These are phyloP conservation scores for Acipenser ruthenus DNA, from an alignment of 2,797 vertebrate species.

Conservation along the genomic window DNA sequence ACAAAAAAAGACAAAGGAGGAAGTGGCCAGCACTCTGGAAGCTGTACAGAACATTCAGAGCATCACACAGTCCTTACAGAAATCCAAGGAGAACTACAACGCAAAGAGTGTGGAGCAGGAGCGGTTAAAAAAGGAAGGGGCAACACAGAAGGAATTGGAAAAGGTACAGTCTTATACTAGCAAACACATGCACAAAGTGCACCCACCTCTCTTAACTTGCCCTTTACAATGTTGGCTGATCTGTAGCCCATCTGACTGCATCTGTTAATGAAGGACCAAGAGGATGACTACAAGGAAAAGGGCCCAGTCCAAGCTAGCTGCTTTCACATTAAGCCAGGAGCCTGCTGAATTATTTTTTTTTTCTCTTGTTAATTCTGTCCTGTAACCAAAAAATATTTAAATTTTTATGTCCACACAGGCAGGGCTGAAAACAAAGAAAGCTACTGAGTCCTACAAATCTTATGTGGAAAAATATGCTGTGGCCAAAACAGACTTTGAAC, in stretches of 20 bases:
- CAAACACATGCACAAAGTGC: not conserved
- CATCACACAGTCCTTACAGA: constrained; percentile 85
- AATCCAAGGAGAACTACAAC: constrained; percentile 92
- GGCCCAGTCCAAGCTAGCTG: too few relatives aligned
- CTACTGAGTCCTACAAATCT: constrained; percentile 86
- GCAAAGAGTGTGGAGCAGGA: constrained; percentile 87
- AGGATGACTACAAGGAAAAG: too few relatives aligned
- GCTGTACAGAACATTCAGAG: constrained; percentile 92
- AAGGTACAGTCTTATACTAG: constrained; percentile 62
- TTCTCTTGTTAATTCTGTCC: not conserved
- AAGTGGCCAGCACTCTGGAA: constrained; percentile 89
- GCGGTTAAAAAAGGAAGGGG: constrained; percentile 90
- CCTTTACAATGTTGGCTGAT: too few relatives aligned
- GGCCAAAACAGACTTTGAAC: constrained; percentile 90
- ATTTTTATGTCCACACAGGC: constrained; percentile 55
- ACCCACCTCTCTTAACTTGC: too few relatives aligned
- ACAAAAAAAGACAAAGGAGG: constrained; percentile 81
- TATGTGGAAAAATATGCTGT: constrained; percentile 90
- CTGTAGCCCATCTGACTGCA: too few relatives aligned
- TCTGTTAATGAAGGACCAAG: too few relatives aligned
- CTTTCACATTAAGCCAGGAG: too few relatives aligned
- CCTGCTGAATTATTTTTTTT: not conserved
- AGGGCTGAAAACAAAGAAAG: constrained; percentile 91
- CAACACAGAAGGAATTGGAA: constrained; percentile 87
- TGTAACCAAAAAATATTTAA: too few relatives aligned